phyloP scores from a whole-genome alignment of 2,113 vertebrate species.

The human (Homo sapiens) region GRCh38 chr1:19284001-19284500 shows the following conservation, averaged over 20 bases:
- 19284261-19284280: neutral
- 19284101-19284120: slow-evolving; percentile 92
- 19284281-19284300: neutral
- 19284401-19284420: neutral
- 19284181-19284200: neutral
- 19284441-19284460: neutral
- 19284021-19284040: slow-evolving; percentile 91
- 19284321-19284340: neutral
- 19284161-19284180: neutral
- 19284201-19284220: neutral
- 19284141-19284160: neutral
- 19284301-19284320: neutral
- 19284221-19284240: fast-evolving
- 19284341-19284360: neutral
- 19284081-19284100: slow-evolving; percentile 88
- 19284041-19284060: slow-evolving; percentile 85
- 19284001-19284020: slow-evolving; percentile 94
- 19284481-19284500: neutral
- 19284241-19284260: neutral
- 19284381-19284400: no score
- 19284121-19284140: slow-evolving; percentile 87
- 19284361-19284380: no score
- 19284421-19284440: neutral
- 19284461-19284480: neutral
- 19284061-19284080: slow-evolving; percentile 85